Conservation (phyloP, 2,888 invertebrate species). For the Aleiodes leptofemur region DNA sequence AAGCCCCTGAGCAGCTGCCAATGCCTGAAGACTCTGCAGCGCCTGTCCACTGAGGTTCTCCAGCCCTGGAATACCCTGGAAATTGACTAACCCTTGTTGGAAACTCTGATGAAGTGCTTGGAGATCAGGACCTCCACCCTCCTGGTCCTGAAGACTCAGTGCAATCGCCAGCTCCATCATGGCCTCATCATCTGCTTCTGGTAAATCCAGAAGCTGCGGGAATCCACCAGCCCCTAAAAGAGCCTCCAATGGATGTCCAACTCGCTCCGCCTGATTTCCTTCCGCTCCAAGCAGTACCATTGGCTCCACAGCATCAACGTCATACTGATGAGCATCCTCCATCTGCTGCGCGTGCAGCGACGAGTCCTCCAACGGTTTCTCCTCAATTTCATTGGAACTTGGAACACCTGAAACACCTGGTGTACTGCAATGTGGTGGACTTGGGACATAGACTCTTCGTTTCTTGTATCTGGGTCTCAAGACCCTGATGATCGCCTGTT, state of each 20-base stretch:
- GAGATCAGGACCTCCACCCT: conserved; percentile 74
- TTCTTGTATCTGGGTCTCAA: conserved; percentile 87
- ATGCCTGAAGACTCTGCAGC: conserved; percentile 76
- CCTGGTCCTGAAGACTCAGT: conserved; percentile 91
- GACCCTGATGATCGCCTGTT: conserved; percentile 90
- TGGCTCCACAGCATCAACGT: conserved; percentile 80
- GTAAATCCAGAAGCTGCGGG: conserved; percentile 89
- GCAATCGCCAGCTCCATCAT: conserved; percentile 98
- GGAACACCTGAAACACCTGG: conserved; percentile 73
- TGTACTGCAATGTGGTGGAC: conserved; percentile 83
- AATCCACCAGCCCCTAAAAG: conserved; percentile 79
- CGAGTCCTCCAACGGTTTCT: conserved; percentile 65
- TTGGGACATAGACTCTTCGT: conserved; percentile 85
- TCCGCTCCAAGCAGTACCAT: conserved; percentile 80
- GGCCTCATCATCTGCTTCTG: conserved; percentile 97
- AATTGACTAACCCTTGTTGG: conserved; percentile 72
- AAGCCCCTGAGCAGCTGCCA: conserved; percentile 66
- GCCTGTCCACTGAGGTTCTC: conserved; percentile 73
- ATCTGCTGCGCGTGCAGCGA: conserved; percentile 67
- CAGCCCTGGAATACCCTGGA: conserved; percentile 69
- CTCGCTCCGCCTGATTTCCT: conserved; percentile 61
- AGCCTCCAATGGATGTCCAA: conserved; percentile 75
- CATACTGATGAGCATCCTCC: conserved; percentile 78
- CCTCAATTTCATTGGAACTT: conserved; percentile 64
- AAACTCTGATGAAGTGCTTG: conserved; percentile 76